Conservation (phyloP, 2,797 vertebrate genomes). For the Ciconia nigra region DNA sequence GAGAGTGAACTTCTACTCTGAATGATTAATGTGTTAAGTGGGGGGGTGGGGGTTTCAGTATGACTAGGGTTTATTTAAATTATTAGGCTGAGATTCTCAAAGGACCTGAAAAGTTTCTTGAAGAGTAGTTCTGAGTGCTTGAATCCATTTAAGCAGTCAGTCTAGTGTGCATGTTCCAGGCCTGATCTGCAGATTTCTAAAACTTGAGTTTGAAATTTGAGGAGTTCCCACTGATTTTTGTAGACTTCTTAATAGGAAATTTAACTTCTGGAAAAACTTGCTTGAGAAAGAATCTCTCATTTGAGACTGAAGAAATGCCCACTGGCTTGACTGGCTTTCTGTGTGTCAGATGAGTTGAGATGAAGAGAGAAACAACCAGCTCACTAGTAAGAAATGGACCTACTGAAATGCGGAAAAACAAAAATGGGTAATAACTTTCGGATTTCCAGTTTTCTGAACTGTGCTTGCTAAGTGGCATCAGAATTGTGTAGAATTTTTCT, state of each 20-base stretch:
- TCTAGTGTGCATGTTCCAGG: neutral
- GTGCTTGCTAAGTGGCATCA: neutral
- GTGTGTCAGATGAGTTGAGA: neutral
- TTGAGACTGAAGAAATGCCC: conserved; percentile 1
- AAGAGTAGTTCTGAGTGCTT: neutral
- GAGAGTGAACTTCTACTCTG: neutral
- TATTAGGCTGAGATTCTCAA: neutral
- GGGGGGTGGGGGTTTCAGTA: neutral
- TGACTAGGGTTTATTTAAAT: conserved; percentile 39
- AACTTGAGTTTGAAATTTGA: neutral
- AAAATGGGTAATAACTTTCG: neutral
- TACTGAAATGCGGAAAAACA: neutral
- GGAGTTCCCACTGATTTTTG: neutral
- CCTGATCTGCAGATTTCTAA: neutral
- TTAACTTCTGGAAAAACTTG: neutral
- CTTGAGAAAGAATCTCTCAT: neutral
- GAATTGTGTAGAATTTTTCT: neutral
- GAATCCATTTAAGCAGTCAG: neutral
- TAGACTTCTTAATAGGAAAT: neutral
- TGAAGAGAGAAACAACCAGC: neutral
- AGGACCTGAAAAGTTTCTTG: neutral
- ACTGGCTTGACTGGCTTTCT: neutral
- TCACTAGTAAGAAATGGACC: neutral
- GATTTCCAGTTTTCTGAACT: neutral
- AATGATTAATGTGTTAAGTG: conserved; percentile 1